phyloP scores from a whole-genome alignment of 2,113 vertebrate species.

The Catharus fuscescens region DNA sequence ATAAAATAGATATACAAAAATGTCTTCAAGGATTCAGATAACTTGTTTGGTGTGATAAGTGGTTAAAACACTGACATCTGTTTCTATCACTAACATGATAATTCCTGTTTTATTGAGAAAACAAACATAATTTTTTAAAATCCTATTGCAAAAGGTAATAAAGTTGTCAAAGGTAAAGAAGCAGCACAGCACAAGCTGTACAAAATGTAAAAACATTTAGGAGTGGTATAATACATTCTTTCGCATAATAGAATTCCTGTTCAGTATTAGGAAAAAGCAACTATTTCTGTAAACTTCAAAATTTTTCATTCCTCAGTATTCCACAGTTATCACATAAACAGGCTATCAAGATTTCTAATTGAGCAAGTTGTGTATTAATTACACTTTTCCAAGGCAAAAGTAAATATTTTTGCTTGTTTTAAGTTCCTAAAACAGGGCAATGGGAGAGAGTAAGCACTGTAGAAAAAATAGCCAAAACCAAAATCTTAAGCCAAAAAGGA shows the following conservation, averaged over 20 bases:
- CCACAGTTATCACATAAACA: background rate
- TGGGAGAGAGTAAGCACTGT: background rate
- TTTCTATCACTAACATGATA: background rate
- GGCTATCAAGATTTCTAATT: background rate
- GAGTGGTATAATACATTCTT: background rate
- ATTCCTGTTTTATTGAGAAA: background rate
- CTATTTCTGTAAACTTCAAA: background rate
- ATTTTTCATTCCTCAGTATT: background rate
- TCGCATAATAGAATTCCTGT: background rate
- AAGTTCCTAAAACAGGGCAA: background rate
- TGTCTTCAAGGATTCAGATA: background rate
- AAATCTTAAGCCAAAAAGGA: background rate
- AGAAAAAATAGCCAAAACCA: background rate
- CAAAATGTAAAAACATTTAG: background rate
- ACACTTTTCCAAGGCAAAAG: background rate
- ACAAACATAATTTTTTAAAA: background rate
- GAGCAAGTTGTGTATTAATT: background rate
- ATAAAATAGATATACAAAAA: background rate
- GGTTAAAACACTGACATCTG: background rate
- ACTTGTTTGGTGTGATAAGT: background rate
- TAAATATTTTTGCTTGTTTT: background rate
- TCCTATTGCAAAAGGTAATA: background rate
- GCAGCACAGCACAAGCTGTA: background rate
- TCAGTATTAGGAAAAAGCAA: background rate
- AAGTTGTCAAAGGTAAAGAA: background rate